A percentile compares a stretch with the other conserved stretches of the same genome.
phyloP scores from a whole-genome alignment of 1,140 invertebrate species.

The Apocrypta bakeri region DNA sequence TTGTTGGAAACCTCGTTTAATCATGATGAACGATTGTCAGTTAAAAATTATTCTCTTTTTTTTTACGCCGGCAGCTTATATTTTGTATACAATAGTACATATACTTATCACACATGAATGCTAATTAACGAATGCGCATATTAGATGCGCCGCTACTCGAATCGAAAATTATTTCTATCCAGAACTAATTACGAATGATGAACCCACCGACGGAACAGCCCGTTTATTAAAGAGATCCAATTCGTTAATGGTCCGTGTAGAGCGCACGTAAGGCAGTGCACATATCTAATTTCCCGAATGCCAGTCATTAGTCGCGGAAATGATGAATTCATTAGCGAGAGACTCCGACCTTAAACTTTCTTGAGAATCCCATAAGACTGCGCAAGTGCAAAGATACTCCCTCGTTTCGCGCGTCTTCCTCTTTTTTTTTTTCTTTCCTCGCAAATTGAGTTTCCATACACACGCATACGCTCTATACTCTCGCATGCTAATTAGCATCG shows the following conservation, averaged over 20 bases:
- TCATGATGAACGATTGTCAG: background rate
- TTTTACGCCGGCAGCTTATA: too few relatives aligned
- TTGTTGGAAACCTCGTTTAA: background rate
- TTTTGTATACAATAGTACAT: background rate
- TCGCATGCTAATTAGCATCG: constrained; percentile 37
- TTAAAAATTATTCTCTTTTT: background rate
- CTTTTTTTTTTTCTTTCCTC: background rate
- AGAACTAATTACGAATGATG: background rate
- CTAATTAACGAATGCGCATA: too few relatives aligned
- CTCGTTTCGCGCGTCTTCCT: constrained; percentile 11
- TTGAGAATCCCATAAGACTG: constrained; percentile 41
- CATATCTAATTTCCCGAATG: constrained; percentile 19
- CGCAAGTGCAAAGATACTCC: background rate
- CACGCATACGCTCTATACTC: background rate
- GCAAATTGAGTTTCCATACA: constrained; percentile 37
- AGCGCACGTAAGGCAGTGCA: background rate
- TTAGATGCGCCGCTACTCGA: background rate
- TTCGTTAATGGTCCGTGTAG: background rate
- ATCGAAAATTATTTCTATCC: background rate
- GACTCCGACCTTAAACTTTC: constrained; percentile 4
- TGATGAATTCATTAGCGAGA: constrained; percentile 30
- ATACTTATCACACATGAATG: too few relatives aligned
- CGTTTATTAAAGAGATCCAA: background rate
- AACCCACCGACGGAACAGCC: background rate
- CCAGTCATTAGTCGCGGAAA: constrained; percentile 30